Evolutionary conservation across 1,140 invertebrate species (phyloP), one percentile per base, ranked within the genome.

Genomic region (Xylocopa sonorina): DNA sequence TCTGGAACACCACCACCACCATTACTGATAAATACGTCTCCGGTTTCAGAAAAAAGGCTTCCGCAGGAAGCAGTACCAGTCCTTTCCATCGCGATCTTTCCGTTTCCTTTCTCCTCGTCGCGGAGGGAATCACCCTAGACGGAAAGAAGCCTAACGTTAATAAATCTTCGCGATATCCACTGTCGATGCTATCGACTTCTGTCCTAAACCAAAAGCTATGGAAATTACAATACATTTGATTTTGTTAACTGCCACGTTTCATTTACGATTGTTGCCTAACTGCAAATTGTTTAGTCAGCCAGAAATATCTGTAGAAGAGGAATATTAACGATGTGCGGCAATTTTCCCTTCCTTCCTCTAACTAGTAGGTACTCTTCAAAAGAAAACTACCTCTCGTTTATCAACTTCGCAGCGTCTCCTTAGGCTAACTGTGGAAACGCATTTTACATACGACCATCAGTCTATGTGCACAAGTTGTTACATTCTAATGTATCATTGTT

Each of bases 41-140:
- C 84, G 85, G 87, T 90, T 90, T 90, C 87, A 90, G 64, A 91
- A 91, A 77, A 68, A 69, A 69, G 53, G 87, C 87, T 92, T 92
- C 92, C 91, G 91, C 90, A 91, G 91, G 92, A 92, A 92, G 85
- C 87, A 80, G 85, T 38, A 76, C 67, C 75, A 86, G 81, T 81
- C 82, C 86, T 85, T 86, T 69, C 81, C 74, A 66, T 71, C 66
- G 27, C 43, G 74, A 57, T 72, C 73, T 78, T 78, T 75, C 73
- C 63, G 58, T 60, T 78, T 82, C 73, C 62, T 51, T 27, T 27
- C 82, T 50, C 27, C 2, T 32, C 24, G 24, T 50, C 27, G 2
- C 2, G 24, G 53, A 50, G n/a, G 55, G 60, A 62, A 53, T 68
- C 73, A 18, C 14, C 27, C 24, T 34, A 18, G 24, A 27, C 53